Conservation (phyloP, 2,113 vertebrate species). For the Crotophaga sulcirostris region DNA sequence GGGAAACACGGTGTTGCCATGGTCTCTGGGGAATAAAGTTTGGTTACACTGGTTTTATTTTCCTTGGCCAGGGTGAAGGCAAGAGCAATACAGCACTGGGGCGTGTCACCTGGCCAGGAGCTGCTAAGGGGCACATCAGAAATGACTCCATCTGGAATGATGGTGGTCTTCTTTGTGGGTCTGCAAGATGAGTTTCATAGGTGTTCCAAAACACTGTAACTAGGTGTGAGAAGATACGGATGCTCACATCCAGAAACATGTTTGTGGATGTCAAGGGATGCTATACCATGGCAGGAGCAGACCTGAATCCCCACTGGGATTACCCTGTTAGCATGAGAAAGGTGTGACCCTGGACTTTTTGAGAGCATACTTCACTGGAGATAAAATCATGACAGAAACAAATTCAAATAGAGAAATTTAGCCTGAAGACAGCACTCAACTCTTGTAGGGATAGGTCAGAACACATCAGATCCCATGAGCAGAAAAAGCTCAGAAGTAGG, state of each 20-base stretch:
- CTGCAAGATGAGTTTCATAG: background rate
- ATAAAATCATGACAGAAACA: background rate
- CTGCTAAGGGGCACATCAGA: background rate
- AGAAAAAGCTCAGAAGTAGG: background rate
- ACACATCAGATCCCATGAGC: background rate
- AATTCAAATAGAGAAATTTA: accelerated
- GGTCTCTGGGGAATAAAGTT: background rate
- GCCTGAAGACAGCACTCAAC: background rate
- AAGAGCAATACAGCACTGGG: background rate
- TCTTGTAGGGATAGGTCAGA: background rate
- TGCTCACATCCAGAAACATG: background rate
- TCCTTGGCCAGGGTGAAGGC: background rate
- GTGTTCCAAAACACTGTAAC: background rate
- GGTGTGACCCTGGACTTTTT: background rate
- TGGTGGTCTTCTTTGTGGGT: background rate
- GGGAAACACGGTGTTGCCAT: accelerated
- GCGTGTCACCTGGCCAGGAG: background rate
- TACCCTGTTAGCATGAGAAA: background rate
- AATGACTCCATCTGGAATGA: background rate
- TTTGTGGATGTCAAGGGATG: background rate
- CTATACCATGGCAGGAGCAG: background rate
- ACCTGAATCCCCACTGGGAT: background rate
- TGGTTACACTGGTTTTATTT: no score
- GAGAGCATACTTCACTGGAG: background rate
- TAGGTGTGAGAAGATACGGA: accelerated